Evolutionary conservation across 30 jellyfish, hydroid and myxozoan species (phyloP).

Genomic region (Nemopilema nomurai): DNA sequence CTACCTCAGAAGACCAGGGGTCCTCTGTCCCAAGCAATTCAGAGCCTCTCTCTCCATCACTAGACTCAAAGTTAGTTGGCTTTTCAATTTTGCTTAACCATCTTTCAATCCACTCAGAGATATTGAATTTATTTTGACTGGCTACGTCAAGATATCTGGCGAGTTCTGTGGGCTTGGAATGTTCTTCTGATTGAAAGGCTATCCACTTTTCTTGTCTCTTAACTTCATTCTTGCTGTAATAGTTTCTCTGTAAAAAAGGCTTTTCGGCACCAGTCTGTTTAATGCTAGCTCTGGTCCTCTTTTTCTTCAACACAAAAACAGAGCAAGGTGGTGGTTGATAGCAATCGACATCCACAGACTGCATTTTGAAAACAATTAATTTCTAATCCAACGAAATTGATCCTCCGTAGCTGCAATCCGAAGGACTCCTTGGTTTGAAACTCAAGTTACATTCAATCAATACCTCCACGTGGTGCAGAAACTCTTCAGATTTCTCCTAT

Average conservation of each 20-base stretch:
- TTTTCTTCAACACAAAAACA: conserved; percentile 19
- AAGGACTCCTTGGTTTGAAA: too few relatives aligned
- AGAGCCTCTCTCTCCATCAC: background rate
- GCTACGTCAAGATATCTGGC: conserved; percentile 1
- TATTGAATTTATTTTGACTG: conserved; percentile 1
- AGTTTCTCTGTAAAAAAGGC: background rate
- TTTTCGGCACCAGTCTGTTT: background rate
- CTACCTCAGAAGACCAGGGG: conserved; percentile 17
- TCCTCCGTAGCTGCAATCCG: too few relatives aligned
- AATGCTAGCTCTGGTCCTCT: background rate
- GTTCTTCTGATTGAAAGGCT: background rate
- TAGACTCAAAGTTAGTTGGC: background rate
- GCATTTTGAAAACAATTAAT: background rate
- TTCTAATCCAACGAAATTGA: background rate
- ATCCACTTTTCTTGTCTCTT: background rate
- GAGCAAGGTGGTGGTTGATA: conserved; percentile 65
- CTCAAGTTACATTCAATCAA: too few relatives aligned
- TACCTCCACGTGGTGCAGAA: too few relatives aligned
- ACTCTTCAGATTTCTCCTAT: too few relatives aligned
- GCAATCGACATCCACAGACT: background rate
- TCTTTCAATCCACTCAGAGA: conserved; percentile 37
- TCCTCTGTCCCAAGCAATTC: background rate
- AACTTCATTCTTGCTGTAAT: background rate
- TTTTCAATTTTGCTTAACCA: conserved; percentile 32
- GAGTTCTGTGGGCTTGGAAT: background rate